Base-by-base conservation (phyloP, 2,113 vertebrate genomes). In the Ailuropoda melanoleuca region DNA sequence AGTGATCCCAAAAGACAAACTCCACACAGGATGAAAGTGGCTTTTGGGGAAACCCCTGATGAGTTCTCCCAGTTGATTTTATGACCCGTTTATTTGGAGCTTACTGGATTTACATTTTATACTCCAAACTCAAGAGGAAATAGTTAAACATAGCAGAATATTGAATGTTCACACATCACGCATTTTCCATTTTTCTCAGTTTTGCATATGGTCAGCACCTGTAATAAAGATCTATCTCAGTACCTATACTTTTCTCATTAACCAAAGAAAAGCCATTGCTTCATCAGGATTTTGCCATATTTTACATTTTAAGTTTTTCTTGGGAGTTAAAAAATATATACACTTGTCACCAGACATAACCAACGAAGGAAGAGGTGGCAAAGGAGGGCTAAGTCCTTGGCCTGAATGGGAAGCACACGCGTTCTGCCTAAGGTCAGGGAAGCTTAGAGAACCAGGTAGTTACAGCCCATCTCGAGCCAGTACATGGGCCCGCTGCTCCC, bases 91-190 rank as follows among this genome's bases (percentile, higher is more conserved):
- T 75, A 92, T 88, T 74, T 95, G 55, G 55, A 91, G 55, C 39
- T 97, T 92, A 68, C n/a, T 89, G 29, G 70, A 55, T 97, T 96
- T 86, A 78, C n/a, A 48, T 37, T 39, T 93, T 82, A 74, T 74
- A 90, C 34, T 88, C 34, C 4, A 75, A 81, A 75, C 14, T 84
- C n/a, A 81, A 72, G 64, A 77, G 31, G 26, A 83, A 31, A 37
- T 92, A 85, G 62, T 55, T 70, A 89, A 70, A 85, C 55, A 21
- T 29, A 95, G 84, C 50, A 74, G 58, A 88, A 72, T 68, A 62
- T n/a, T 78, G 34, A 70, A 77, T 91, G 88, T 93, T 72, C 91
- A 78, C 14, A n/a, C 18, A 70, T 70, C 39, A 64, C 31, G 72
- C 21, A 48, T 82, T 95, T 96, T 89, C 21, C 26, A 55, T 37